Conservation (phyloP, 2,113 vertebrate species). For the Neotoma lepida region DNA sequence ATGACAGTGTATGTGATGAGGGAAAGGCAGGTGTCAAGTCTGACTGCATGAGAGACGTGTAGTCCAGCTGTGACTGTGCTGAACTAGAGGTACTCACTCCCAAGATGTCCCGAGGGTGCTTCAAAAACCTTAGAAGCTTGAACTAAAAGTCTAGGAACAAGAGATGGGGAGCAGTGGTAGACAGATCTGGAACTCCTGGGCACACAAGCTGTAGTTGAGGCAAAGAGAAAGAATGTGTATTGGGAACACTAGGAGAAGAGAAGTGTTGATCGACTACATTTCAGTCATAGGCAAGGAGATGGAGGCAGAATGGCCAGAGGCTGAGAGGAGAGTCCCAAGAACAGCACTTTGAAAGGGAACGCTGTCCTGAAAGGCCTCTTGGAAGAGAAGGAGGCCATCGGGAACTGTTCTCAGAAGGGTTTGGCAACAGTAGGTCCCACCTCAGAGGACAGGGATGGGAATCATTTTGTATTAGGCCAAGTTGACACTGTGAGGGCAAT, state of each 20-base stretch:
- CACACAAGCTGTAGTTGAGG: neutral
- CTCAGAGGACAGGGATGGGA: neutral
- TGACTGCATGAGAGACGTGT: neutral
- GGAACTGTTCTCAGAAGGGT: neutral
- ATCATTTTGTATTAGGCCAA: neutral
- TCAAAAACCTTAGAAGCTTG: neutral
- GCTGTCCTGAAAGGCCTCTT: neutral
- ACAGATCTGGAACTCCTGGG: neutral
- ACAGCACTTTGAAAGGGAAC: neutral
- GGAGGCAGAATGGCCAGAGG: too few species aligned
- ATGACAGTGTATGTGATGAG: neutral
- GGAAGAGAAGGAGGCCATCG: neutral
- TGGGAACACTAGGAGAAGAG: neutral
- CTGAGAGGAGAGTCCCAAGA: neutral
- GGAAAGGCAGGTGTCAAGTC: neutral
- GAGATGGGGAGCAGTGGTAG: neutral
- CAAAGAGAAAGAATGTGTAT: neutral
- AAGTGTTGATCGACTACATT: fast-evolving
- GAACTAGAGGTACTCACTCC: neutral
- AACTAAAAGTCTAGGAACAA: neutral
- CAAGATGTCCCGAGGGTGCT: neutral
- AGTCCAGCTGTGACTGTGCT: neutral
- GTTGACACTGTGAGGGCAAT: neutral
- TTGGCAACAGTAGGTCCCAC: neutral
- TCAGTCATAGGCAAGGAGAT: neutral